Base-by-base conservation (phyloP, 1,140 invertebrate genomes). In the Ips nitidus region DNA sequence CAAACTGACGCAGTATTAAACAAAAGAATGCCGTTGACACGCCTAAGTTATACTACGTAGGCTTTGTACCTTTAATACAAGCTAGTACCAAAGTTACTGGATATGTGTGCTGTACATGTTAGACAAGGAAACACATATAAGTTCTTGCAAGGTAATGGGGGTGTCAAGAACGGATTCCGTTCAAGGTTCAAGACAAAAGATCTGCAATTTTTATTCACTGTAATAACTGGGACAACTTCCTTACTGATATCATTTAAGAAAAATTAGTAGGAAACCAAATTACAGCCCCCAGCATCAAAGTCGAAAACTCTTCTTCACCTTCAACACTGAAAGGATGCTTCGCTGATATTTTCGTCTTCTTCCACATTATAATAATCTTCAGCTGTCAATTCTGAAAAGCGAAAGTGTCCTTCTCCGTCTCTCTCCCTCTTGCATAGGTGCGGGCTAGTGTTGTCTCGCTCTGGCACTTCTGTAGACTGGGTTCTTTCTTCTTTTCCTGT, bases 21-120 rank as follows among this genome's bases (percentile, higher is more conserved):
- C 66, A 22, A 68, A 68, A 68, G 66, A 68, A 68, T 68, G 66
- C 58, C 45, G 58, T 59, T 55, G 66, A 60, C 66, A 68, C 66
- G 57, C 66, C 66, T 68, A 68, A 68, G 58, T 59, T 60, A 68
- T 59, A 60, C 58, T 45, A 60, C 38, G 50, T 42, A 22, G 58
- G 58, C 40, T 39, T 57, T 57, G 55, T 57, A 57, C 38, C 41
- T 57, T 57, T 57, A 37, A 55, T 47, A 47, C n/a, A 1, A 47
- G n/a, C 22, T 22, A 22, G 22, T 22, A 22, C 22, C 22, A 22
- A 22, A 22, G 22, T 22, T 22, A 22, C 22, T 22, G 22, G 22
- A 22, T 22, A 22, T 22, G 22, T 22, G 22, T 22, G 22, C 22
- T 22, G 22, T 22, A 22, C 22, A 22, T 22, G 22, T 22, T 22